Evolutionary conservation across 2,888 invertebrate genomes (phyloP).

Genomic region (Sthenelais limicola): DNA sequence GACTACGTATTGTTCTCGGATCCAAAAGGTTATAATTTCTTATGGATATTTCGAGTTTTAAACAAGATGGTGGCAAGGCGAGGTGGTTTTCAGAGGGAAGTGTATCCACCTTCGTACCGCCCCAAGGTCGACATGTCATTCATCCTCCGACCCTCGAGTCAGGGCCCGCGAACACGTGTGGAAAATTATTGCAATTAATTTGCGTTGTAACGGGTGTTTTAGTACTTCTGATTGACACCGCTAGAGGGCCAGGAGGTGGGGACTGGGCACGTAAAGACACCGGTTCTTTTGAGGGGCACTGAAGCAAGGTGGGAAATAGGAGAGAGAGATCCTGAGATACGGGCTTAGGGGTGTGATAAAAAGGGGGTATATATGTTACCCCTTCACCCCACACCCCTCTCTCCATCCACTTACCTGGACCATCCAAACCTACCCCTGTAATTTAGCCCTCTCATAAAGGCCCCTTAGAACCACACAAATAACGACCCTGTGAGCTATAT

Average conservation of each 20-base stretch:
- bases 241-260: slow-evolving; percentile 19
- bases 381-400: background rate
- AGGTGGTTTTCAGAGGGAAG: background rate
- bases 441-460: background rate
- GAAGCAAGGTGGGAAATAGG: slow-evolving; percentile 16
- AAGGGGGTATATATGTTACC: background rate
- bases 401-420: background rate
- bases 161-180: slow-evolving; percentile 28
- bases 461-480: slow-evolving; percentile 16
- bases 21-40: background rate
- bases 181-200: slow-evolving; percentile 32
- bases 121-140: background rate
- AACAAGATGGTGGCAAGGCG: background rate
- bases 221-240: slow-evolving; percentile 15
- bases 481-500: slow-evolving; percentile 18
- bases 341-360: background rate
- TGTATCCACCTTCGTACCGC: background rate
- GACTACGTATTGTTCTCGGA: background rate
- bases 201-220: slow-evolving; percentile 30
- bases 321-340: slow-evolving; percentile 15
- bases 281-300: slow-evolving; percentile 10
- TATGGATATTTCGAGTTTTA: background rate
- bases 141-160: background rate
- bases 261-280: slow-evolving; percentile 1
- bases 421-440: background rate